Conservation (phyloP, 2,113 vertebrate species). For the Ceyx cyanopectus region DNA sequence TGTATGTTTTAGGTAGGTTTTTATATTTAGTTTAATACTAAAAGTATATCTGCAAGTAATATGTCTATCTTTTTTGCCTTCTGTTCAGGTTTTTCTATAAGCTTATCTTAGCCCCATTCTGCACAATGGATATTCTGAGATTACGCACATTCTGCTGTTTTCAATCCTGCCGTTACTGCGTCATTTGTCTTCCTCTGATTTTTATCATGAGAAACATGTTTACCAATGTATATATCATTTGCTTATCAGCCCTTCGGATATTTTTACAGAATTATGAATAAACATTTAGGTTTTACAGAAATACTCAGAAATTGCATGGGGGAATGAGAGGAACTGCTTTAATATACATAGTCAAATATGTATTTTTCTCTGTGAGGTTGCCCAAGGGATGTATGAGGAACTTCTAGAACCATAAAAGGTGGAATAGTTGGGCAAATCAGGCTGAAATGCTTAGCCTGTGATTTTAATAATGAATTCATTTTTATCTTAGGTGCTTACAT, state of each 20-base stretch:
- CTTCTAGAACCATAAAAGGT: background rate
- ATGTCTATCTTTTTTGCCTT: background rate
- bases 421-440: background rate
- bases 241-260: rapidly evolving
- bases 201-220: background rate
- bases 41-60: background rate
- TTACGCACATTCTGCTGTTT: background rate
- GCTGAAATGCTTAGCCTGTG: background rate
- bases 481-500: background rate
- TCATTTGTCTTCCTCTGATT: background rate
- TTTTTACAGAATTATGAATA: background rate
- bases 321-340: background rate
- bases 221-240: background rate
- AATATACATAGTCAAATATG: rapidly evolving
- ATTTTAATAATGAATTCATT: background rate
- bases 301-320: background rate
- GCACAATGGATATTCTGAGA: background rate
- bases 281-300: background rate
- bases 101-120: background rate
- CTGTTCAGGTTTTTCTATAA: background rate
- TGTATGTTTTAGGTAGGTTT: background rate
- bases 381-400: background rate
- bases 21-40: too few relatives aligned
- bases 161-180: background rate
- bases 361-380: background rate